These are phyloP conservation scores for Turritopsis rubra DNA, from an alignment of 30 jellyfish, hydroid and myxozoan species.

Conservation along the genomic window DNA sequence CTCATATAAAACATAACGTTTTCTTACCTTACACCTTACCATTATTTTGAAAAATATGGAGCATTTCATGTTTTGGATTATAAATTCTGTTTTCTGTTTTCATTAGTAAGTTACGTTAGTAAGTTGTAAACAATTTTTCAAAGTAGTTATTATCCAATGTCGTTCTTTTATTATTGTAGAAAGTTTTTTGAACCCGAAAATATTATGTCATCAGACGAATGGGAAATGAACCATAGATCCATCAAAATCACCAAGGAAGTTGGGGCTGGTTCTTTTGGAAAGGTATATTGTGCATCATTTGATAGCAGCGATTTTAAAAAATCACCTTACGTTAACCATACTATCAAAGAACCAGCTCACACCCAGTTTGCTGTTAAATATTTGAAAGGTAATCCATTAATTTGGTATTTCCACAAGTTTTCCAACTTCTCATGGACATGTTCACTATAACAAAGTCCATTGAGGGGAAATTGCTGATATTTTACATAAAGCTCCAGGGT, in stretches of 20 bases:
- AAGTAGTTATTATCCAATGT: not conserved
- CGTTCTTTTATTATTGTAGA: not conserved
- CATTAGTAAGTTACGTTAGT: not conserved
- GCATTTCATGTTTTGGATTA: not conserved
- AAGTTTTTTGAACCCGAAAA: not conserved
- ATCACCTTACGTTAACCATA: not conserved
- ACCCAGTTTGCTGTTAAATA: not conserved
- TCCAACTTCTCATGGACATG: too few species aligned
- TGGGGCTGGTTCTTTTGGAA: not conserved
- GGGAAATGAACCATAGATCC: not conserved
- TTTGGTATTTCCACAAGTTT: too few species aligned
- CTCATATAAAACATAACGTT: too few species aligned
- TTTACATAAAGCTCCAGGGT: too few species aligned
- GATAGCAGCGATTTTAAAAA: not conserved
- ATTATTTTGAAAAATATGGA: too few species aligned
- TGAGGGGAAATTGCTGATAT: not conserved
- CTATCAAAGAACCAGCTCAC: not conserved
- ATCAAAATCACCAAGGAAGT: not conserved
- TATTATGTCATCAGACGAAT: not conserved
- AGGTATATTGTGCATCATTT: not conserved
- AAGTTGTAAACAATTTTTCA: not conserved
- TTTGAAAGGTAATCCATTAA: not conserved
- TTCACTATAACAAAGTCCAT: not conserved
- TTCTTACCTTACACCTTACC: too few species aligned
- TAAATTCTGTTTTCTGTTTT: too few species aligned